Conservation (phyloP, 2,113 vertebrate genomes). For the Gasterosteus aculeatus region DNA sequence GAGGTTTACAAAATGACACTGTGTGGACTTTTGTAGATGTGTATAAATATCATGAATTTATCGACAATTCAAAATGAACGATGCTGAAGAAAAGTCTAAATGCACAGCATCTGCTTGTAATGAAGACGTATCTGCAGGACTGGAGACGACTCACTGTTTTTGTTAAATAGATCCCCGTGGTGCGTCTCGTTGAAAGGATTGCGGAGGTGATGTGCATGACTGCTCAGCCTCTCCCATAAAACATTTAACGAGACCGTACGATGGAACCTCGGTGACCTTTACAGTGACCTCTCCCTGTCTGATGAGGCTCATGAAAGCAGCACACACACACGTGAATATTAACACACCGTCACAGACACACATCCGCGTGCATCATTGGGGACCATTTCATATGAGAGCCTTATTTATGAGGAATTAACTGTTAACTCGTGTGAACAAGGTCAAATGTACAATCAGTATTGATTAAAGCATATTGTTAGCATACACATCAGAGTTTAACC, state of each 20-base stretch:
- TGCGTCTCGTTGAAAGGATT: constrained; percentile 41
- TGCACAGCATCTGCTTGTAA: constrained; percentile 18
- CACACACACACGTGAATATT: neutral
- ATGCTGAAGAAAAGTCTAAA: neutral
- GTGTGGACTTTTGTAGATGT: neutral
- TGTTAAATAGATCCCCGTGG: constrained; percentile 31
- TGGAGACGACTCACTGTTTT: constrained; percentile 19
- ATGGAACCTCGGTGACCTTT: constrained; percentile 54
- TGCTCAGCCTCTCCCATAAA: constrained; percentile 62
- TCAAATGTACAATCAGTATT: constrained; percentile 39
- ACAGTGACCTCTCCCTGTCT: constrained; percentile 55
- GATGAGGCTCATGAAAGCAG: constrained; percentile 59
- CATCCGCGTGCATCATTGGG: neutral
- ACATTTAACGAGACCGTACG: constrained; percentile 68
- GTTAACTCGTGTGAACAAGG: constrained; percentile 25
- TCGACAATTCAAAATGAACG: neutral
- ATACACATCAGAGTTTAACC: constrained; percentile 17
- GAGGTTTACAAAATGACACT: neutral
- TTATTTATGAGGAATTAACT: constrained; percentile 32
- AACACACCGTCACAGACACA: constrained; percentile 17
- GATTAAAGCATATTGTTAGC: constrained; percentile 41
- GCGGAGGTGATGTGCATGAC: constrained; percentile 46
- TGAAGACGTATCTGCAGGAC: constrained; percentile 26
- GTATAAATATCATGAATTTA: neutral
- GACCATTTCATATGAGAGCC: constrained; percentile 10